Evolutionary conservation across 2,113 vertebrate species (phyloP).

Genomic region (Hucho hucho): DNA sequence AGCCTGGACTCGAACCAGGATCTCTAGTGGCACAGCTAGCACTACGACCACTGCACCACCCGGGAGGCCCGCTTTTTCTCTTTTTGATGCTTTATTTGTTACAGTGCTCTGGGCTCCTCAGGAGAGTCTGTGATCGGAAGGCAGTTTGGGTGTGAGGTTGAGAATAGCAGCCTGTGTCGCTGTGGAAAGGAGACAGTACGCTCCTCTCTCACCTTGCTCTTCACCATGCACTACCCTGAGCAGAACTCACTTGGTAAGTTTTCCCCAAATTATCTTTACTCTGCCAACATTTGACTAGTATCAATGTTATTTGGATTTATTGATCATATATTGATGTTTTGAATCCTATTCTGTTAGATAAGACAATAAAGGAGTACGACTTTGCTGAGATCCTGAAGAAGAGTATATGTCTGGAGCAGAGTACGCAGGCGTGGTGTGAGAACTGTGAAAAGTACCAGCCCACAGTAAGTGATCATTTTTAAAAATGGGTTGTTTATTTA

Average conservation of each 20-base stretch:
- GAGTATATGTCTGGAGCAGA: constrained; percentile 98
- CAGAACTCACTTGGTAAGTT: constrained; percentile 75
- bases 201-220: constrained; percentile 91
- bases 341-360: constrained; percentile 72
- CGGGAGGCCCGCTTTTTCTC: not conserved
- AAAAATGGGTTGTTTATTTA: not conserved
- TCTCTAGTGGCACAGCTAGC: too few relatives aligned
- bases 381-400: constrained; percentile 91
- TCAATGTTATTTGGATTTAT: not conserved
- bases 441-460: constrained; percentile 98
- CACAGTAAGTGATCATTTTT: constrained; percentile 69
- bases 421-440: constrained; percentile 97
- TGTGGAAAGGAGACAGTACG: constrained; percentile 96
- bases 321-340: not conserved
- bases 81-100: constrained; percentile 18
- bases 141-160: constrained; percentile 94
- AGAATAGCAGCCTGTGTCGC: constrained; percentile 97
- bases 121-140: constrained; percentile 89
- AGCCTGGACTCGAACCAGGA: too few relatives aligned
- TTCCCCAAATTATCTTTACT: not conserved
- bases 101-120: constrained; percentile 83
- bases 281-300: not conserved
- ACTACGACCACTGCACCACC: too few relatives aligned
- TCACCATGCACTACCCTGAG: constrained; percentile 97
- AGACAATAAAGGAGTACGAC: constrained; percentile 82